Conservation (phyloP, 1,140 invertebrate genomes). For the Euwallacea fornicatus region DNA sequence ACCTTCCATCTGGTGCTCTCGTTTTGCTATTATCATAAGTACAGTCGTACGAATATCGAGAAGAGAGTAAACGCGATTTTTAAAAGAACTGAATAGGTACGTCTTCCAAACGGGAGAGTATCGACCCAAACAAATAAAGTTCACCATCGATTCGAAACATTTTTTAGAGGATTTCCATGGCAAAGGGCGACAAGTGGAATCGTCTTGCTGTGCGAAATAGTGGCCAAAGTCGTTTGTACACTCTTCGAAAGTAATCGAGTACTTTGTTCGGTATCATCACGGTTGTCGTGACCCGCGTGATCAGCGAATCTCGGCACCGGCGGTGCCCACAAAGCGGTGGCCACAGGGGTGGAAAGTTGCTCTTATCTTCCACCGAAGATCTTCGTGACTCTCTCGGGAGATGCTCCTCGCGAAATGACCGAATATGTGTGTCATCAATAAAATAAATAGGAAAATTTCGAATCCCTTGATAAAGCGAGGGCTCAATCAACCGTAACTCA, state of each 20-base stretch:
- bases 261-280: conserved; percentile 11
- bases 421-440: no score
- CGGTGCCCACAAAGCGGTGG: conserved; percentile 16
- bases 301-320: conserved; percentile 18
- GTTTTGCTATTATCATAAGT: no score
- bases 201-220: conserved; percentile 6
- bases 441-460: no score
- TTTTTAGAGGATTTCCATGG: background rate
- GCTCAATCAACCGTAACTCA: background rate
- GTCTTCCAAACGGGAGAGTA: no score
- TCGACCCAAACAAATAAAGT: no score
- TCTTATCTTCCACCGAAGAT: background rate
- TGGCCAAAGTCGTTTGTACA: background rate
- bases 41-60: no score
- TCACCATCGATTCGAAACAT: no score
- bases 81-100: no score
- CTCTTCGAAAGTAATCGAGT: conserved; percentile 15
- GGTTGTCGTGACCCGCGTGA: conserved; percentile 24
- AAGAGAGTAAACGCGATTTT: no score
- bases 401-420: no score
- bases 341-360: conserved; percentile 18
- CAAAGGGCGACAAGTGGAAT: background rate
- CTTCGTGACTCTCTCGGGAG: background rate
- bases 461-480: no score
- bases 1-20: no score